These are phyloP conservation scores for Panthera leo DNA, from an alignment of 2,113 vertebrate genomes.

Conservation along the genomic window DNA sequence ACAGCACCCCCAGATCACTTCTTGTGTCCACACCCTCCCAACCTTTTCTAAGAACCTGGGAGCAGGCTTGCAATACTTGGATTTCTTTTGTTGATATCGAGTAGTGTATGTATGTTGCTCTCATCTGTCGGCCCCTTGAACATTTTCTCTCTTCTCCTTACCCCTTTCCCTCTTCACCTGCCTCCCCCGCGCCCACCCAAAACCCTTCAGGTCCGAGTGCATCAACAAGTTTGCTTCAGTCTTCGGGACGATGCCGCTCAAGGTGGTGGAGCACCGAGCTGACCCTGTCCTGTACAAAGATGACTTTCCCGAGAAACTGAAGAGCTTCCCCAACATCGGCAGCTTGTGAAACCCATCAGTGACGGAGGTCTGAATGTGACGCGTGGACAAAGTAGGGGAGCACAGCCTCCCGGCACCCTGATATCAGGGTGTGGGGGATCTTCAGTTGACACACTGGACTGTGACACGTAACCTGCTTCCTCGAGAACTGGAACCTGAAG, in stretches of 20 bases:
- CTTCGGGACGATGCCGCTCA: slow-evolving; percentile 98
- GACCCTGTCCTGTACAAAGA: slow-evolving; percentile 99
- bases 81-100: not conserved
- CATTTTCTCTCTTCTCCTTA: not conserved
- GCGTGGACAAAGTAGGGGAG: not conserved
- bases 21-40: slow-evolving; percentile 49
- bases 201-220: slow-evolving; percentile 93
- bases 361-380: not conserved
- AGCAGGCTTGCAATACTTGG: not conserved
- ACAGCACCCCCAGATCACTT: slow-evolving; percentile 41
- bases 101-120: not conserved
- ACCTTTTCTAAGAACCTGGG: not conserved
- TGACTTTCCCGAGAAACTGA: slow-evolving; percentile 98
- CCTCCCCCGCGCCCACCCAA: not conserved
- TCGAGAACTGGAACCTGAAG: not conserved
- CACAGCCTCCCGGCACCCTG: not conserved
- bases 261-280: slow-evolving; percentile 97
- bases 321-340: slow-evolving; percentile 99
- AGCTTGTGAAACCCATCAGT: slow-evolving; percentile 88
- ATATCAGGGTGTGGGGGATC: accelerated
- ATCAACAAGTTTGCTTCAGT: slow-evolving; percentile 99
- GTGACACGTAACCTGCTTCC: not conserved
- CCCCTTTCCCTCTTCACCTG: not conserved
- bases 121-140: not conserved
- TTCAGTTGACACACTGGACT: not conserved